Conservation (phyloP, 1,140 invertebrate genomes). For the Drosophila insularis region DNA sequence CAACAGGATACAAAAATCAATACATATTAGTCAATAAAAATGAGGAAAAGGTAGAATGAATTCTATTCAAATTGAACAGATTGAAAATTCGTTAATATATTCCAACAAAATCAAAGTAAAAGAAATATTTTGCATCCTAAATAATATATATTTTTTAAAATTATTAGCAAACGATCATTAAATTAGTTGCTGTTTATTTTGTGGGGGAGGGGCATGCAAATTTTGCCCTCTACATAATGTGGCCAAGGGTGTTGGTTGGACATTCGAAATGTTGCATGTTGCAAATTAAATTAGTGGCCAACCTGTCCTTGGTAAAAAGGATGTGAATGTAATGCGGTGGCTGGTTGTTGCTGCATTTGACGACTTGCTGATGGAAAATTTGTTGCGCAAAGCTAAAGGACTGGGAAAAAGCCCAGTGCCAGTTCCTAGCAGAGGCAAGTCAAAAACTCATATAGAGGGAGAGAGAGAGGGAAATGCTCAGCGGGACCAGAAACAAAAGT, state of each 20-base stretch:
- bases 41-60: background rate
- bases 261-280: constrained; percentile 60
- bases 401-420: constrained; percentile 20
- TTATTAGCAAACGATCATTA: too few relatives aligned
- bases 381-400: constrained; percentile 48
- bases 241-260: background rate
- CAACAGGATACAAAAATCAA: constrained; percentile 22
- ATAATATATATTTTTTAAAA: too few relatives aligned
- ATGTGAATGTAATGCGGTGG: constrained; percentile 28
- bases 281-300: constrained; percentile 66
- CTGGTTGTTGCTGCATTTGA: constrained; percentile 56
- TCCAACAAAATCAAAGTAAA: too few relatives aligned
- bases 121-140: too few relatives aligned
- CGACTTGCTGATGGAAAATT: constrained; percentile 73
- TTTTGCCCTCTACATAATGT: background rate
- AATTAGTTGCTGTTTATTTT: too few relatives aligned
- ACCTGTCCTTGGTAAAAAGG: constrained; percentile 15
- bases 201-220: background rate
- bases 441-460: background rate
- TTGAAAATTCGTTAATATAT: too few relatives aligned
- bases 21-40: constrained; percentile 38
- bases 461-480: constrained; percentile 24
- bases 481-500: constrained; percentile 52
- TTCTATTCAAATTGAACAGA: too few relatives aligned
- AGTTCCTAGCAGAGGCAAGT: constrained; percentile 28